A percentile compares a stretch with the other conserved stretches of the same genome.
Conservation (phyloP, 2,888 invertebrate genomes). For the Rotaria macrura region DNA sequence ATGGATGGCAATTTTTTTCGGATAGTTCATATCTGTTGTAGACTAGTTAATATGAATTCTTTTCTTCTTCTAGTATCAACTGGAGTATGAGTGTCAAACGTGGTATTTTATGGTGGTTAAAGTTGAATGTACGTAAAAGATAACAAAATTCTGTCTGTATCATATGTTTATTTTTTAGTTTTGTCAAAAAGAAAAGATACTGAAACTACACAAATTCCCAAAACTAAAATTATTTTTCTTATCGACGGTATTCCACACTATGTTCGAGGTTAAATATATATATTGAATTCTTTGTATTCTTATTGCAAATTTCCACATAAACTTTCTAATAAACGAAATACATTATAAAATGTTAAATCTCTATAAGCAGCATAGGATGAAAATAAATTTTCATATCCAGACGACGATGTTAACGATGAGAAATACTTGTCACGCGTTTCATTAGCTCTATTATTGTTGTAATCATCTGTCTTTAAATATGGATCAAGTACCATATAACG, state of each 20-base stretch:
- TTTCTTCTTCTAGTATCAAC: background rate
- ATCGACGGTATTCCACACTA: background rate
- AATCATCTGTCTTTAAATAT: background rate
- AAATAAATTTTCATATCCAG: background rate
- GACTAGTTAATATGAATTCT: too few species aligned
- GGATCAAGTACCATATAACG: background rate
- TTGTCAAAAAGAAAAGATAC: background rate
- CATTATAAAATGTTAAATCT: background rate
- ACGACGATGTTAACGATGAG: background rate
- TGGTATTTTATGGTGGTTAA: background rate
- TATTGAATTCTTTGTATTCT: background rate
- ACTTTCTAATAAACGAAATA: background rate
- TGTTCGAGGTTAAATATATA: background rate
- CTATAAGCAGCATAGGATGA: background rate
- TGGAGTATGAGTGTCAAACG: background rate
- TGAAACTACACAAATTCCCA: background rate
- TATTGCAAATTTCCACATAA: background rate
- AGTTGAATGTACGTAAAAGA: background rate
- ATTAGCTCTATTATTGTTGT: background rate
- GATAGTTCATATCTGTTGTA: too few species aligned
- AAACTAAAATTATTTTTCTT: background rate
- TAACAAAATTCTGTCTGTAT: background rate
- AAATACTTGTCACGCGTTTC: background rate
- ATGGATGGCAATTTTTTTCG: too few species aligned
- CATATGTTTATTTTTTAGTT: background rate